These are phyloP conservation scores for Dryas iulia DNA, from an alignment of 1,140 invertebrate genomes.

Conservation along the genomic window DNA sequence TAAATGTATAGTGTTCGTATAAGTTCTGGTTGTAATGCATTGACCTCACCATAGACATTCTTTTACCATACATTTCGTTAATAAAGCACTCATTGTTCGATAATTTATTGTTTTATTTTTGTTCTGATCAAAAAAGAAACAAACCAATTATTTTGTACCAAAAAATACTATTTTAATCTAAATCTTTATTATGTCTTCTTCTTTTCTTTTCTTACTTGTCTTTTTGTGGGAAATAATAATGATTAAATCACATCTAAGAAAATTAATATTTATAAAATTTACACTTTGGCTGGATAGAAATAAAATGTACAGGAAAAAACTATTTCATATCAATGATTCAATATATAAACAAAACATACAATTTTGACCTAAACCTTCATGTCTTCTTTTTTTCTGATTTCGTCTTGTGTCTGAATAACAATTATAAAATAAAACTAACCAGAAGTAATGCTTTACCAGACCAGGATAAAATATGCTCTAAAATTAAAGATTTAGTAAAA, in stretches of 20 bases:
- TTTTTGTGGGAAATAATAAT: neutral
- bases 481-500: neutral
- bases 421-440: neutral
- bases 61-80: constrained; percentile 77
- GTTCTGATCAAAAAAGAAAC: too few relatives aligned
- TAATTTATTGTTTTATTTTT: constrained; percentile 40
- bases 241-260: too few relatives aligned
- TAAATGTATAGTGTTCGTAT: constrained; percentile 46
- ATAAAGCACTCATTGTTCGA: constrained; percentile 80
- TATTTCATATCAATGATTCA: too few relatives aligned
- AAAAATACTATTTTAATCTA: neutral
- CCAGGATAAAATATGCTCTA: too few relatives aligned
- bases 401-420: too few relatives aligned
- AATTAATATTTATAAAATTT: too few relatives aligned
- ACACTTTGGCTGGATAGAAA: too few relatives aligned
- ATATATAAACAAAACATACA: too few relatives aligned
- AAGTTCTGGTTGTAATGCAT: constrained; percentile 68
- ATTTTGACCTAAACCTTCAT: too few relatives aligned
- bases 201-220: neutral
- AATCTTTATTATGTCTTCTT: neutral
- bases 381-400: too few relatives aligned
- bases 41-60: constrained; percentile 72
- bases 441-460: neutral
- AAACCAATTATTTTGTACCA: too few relatives aligned
- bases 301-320: too few relatives aligned